These are phyloP conservation scores for Hydraecia micacea DNA, from an alignment of 2,888 invertebrate species.

Conservation along the genomic window DNA sequence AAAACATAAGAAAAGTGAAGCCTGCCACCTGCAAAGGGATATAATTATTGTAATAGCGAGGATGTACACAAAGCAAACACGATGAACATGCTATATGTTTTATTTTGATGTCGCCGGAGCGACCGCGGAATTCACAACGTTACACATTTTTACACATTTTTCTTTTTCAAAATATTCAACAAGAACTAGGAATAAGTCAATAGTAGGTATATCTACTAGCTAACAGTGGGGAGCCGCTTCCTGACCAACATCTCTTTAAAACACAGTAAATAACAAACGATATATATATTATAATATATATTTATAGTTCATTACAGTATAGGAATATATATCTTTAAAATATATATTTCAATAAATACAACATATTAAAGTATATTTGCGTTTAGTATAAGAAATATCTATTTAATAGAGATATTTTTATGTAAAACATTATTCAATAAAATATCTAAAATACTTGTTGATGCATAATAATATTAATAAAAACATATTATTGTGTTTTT, in stretches of 20 bases:
- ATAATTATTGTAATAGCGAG: neutral
- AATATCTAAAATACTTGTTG: constrained; percentile 5
- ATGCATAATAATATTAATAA: constrained; percentile 9
- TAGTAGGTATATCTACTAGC: constrained; percentile 86
- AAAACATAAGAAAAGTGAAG: neutral
- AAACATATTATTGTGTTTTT: constrained; percentile 5
- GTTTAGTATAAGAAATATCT: neutral
- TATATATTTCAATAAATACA: constrained; percentile 14
- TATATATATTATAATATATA: constrained; percentile 14
- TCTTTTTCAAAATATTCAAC: constrained; percentile 87
- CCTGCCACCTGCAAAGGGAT: neutral
- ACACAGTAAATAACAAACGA: constrained; percentile 24
- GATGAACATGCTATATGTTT: constrained; percentile 87
- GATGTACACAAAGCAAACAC: constrained; percentile 66
- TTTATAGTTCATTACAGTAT: constrained; percentile 4
- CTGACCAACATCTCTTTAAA: constrained; percentile 63
- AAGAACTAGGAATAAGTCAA: constrained; percentile 89
- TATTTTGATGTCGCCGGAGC: constrained; percentile 81
- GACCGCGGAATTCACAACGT: constrained; percentile 85
- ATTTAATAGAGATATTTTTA: neutral
- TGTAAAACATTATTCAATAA: constrained; percentile 16
- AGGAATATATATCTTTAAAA: constrained; percentile 24
- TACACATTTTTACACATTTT: constrained; percentile 84
- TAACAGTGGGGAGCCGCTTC: constrained; percentile 84
- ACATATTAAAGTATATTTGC: neutral